These are phyloP conservation scores for Catostylus mosaicus DNA, from an alignment of 30 jellyfish, hydroid and myxozoan species.

Conservation along the genomic window DNA sequence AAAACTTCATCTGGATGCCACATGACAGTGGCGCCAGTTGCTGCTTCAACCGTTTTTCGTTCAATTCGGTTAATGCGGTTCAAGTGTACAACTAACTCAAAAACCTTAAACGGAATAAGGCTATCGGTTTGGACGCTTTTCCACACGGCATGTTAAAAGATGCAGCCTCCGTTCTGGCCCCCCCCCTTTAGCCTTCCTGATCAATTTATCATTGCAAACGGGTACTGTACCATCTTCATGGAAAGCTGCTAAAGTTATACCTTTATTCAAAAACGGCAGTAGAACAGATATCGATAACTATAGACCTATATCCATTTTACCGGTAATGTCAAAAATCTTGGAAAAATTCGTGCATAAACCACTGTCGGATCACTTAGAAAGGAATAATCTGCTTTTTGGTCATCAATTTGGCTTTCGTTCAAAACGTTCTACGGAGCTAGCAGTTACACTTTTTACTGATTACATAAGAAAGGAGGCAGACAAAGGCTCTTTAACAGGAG, in stretches of 20 bases:
- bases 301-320: no score
- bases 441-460: no score
- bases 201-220: no score
- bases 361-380: constrained; percentile 31
- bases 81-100: constrained; percentile 39
- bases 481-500: no score
- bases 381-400: constrained; percentile 17
- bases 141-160: background rate
- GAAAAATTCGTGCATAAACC: constrained; percentile 32
- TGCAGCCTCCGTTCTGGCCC: constrained; percentile 27
- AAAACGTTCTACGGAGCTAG: constrained; percentile 19
- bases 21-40: constrained; percentile 16
- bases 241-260: no score
- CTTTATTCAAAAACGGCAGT: no score
- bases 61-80: constrained; percentile 6
- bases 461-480: constrained; percentile 26
- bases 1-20: constrained; percentile 26
- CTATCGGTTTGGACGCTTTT: constrained; percentile 22
- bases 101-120: constrained; percentile 32
- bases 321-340: no score
- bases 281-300: no score
- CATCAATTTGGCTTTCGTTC: constrained; percentile 36
- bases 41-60: constrained; percentile 28
- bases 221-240: no score
- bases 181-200: constrained; percentile 6